phyloP scores from a whole-genome alignment of 2,797 vertebrate species.

The Lophius americanus region DNA sequence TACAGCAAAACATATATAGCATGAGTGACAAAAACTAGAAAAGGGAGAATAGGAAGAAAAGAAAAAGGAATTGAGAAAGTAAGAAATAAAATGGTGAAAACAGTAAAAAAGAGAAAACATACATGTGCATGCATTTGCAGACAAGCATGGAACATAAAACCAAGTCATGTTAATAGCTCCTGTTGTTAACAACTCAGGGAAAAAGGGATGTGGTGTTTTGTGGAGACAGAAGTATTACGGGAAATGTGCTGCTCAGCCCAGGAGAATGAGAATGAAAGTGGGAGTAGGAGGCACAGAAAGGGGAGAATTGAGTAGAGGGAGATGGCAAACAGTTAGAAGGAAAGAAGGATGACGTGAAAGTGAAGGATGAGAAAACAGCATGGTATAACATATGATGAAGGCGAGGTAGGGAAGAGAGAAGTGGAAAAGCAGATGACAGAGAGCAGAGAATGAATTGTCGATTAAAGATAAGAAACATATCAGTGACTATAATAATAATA shows the following conservation, averaged over 20 bases:
- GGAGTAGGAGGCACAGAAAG: slow-evolving; percentile 69
- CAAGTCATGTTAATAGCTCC: slow-evolving; percentile 77
- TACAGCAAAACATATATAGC: slow-evolving; percentile 19
- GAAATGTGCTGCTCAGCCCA: slow-evolving; percentile 74
- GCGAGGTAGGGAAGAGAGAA: slow-evolving; percentile 8
- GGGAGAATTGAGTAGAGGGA: slow-evolving; percentile 54
- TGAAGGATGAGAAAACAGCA: slow-evolving; percentile 48
- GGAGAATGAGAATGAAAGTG: slow-evolving; percentile 65
- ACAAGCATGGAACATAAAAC: slow-evolving; percentile 72
- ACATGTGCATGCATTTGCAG: slow-evolving; percentile 51
- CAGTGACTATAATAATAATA: slow-evolving; percentile 12
- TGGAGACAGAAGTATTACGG: slow-evolving; percentile 75
- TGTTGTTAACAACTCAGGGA: slow-evolving; percentile 79
- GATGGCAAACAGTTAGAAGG: slow-evolving; percentile 51
- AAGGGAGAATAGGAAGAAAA: slow-evolving; percentile 1
- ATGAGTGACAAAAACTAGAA: slow-evolving; percentile 1
- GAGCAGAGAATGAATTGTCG: slow-evolving; percentile 24
- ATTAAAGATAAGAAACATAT: slow-evolving; percentile 37
- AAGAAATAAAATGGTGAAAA: neutral
- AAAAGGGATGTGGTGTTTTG: slow-evolving; percentile 78
- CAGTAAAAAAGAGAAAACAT: slow-evolving; percentile 45
- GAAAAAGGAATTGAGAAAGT: neutral
- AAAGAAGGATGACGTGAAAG: slow-evolving; percentile 50
- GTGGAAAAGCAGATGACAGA: slow-evolving; percentile 24
- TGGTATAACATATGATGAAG: slow-evolving; percentile 30